These are phyloP conservation scores for Eulemur rubriventer DNA, from an alignment of 2,797 vertebrate genomes.

Conservation along the genomic window DNA sequence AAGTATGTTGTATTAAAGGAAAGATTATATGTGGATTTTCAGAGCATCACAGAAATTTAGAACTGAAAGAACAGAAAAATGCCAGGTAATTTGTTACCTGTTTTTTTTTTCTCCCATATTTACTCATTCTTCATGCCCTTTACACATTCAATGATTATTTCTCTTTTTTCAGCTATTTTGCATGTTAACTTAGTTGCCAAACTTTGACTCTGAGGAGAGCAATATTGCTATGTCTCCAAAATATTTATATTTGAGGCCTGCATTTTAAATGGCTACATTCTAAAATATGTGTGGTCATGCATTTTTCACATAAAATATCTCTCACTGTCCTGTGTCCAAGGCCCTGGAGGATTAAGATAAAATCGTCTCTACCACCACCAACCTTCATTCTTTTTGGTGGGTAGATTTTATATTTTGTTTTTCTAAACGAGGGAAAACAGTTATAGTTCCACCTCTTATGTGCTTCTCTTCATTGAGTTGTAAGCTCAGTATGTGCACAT, in stretches of 20 bases:
- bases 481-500: constrained; percentile 66
- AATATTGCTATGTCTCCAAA: constrained; percentile 33
- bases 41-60: not conserved
- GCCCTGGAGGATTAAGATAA: not conserved
- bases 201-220: constrained; percentile 50
- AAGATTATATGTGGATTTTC: not conserved
- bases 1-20: not conserved
- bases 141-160: constrained; percentile 31
- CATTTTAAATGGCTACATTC: not conserved
- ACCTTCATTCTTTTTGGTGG: constrained; percentile 42
- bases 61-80: not conserved
- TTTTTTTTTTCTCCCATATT: not conserved
- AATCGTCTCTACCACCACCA: not conserved
- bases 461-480: constrained; percentile 47
- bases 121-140: not conserved
- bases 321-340: not conserved
- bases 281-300: not conserved
- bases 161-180: constrained; percentile 51
- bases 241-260: constrained; percentile 51
- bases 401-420: constrained; percentile 59
- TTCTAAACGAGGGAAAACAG: constrained; percentile 76
- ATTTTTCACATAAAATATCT: not conserved
- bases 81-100: not conserved
- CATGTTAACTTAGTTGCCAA: constrained; percentile 56
- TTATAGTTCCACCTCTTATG: constrained; percentile 62